Evolutionary conservation across 2,888 invertebrate genomes (phyloP).

Genomic region (Andrena trimmerana): DNA sequence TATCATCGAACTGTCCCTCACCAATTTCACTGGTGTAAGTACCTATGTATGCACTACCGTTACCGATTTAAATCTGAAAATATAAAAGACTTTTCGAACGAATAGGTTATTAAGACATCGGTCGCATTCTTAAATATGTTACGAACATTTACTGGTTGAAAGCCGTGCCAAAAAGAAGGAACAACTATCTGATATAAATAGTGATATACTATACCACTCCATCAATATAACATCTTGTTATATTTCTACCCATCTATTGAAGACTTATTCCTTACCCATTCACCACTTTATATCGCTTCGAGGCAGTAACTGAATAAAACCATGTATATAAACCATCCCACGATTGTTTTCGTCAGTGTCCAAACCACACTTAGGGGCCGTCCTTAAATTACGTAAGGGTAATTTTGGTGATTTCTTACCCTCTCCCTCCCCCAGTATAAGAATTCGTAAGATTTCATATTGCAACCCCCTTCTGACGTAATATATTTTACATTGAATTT

Average conservation of each 20-base stretch:
- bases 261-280: no score
- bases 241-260: no score
- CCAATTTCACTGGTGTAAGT: slow-evolving; percentile 68
- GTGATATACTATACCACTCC: background rate
- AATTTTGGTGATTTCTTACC: no score
- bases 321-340: background rate
- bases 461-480: no score
- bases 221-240: no score
- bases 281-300: background rate
- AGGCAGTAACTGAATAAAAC: background rate
- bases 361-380: background rate
- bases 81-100: background rate
- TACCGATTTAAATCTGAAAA: fast-evolving
- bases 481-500: no score
- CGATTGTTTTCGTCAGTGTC: background rate
- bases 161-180: background rate
- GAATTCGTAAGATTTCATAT: no score
- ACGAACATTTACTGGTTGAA: slow-evolving; percentile 16
- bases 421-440: no score
- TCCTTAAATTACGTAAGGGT: no score
- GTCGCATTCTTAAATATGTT: slow-evolving; percentile 37
- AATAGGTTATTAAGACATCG: slow-evolving; percentile 41
- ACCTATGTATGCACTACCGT: background rate
- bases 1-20: slow-evolving; percentile 73
- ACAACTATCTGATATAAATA: background rate